Percentiles rank a stretch among this genome's conserved stretches.
Evolutionary conservation across 2,888 invertebrate species (phyloP).

Genomic region (Steromphala cineraria): DNA sequence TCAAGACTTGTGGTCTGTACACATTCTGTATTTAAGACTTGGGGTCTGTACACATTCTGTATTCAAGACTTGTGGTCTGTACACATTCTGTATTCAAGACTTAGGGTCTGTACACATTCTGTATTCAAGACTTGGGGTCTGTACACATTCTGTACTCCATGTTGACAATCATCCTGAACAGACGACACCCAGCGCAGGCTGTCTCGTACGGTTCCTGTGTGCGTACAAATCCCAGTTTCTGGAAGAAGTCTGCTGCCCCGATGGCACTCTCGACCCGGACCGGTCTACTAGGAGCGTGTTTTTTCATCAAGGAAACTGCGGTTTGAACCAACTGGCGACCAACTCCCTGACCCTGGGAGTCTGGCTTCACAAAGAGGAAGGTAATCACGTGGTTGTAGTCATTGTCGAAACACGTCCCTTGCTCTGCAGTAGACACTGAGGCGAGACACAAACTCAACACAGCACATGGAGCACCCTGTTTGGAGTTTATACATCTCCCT

Average conservation of each 20-base stretch:
- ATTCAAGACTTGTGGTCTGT: too few species aligned
- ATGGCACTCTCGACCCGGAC: slow-evolving; percentile 53
- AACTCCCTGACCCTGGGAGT: slow-evolving; percentile 47
- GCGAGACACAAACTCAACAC: slow-evolving; percentile 43
- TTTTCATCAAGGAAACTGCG: slow-evolving; percentile 38
- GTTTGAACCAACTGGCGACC: slow-evolving; percentile 42
- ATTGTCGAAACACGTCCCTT: slow-evolving; percentile 38
- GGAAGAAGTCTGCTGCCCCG: slow-evolving; percentile 50
- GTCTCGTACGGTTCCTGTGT: slow-evolving; percentile 45
- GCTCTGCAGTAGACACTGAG: slow-evolving; percentile 28
- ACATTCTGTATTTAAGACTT: too few species aligned
- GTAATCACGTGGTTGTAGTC: slow-evolving; percentile 50
- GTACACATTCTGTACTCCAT: background rate
- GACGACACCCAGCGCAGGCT: background rate
- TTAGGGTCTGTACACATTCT: too few species aligned
- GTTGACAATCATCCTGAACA: background rate
- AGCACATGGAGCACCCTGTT: slow-evolving; percentile 37
- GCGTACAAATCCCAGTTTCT: slow-evolving; percentile 46
- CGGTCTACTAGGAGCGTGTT: slow-evolving; percentile 32
- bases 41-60: too few species aligned
- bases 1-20: too few species aligned
- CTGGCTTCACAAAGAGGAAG: slow-evolving; percentile 54
- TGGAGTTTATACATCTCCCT: too few species aligned
- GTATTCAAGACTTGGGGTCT: too few species aligned
- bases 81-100: too few species aligned